Percentiles rank a stretch among this genome's conserved stretches.
These are phyloP conservation scores for Taxidea taxus DNA, from an alignment of 2,113 vertebrate genomes.

Conservation along the genomic window DNA sequence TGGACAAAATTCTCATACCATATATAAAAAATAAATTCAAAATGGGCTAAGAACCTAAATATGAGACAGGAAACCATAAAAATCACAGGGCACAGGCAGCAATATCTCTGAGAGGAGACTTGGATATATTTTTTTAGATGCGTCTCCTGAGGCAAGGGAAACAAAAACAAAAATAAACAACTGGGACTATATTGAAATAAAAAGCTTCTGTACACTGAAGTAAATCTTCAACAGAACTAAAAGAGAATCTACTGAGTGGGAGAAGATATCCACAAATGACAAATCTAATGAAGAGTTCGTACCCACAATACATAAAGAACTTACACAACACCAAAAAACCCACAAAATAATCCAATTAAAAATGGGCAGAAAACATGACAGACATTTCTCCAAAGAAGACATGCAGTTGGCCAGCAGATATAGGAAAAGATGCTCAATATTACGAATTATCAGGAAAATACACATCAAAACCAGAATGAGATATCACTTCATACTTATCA, in stretches of 20 bases:
- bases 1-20: not conserved
- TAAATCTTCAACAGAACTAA: not conserved
- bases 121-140: not conserved
- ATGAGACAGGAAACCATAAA: not conserved
- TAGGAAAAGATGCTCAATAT: not conserved
- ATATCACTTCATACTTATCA: not conserved
- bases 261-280: not conserved
- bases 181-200: not conserved
- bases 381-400: not conserved
- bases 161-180: not conserved
- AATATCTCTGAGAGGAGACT: not conserved
- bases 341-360: not conserved
- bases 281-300: not conserved
- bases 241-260: not conserved
- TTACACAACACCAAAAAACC: not conserved
- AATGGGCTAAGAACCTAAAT: not conserved
- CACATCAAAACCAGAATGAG: not conserved
- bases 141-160: not conserved
- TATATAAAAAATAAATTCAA: not conserved
- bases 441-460: not conserved
- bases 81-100: not conserved
- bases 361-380: not conserved
- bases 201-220: not conserved
- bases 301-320: not conserved
- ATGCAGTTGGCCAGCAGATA: not conserved